phyloP scores from a whole-genome alignment of 2,797 vertebrate species.

The Cyclopterus lumpus region DNA sequence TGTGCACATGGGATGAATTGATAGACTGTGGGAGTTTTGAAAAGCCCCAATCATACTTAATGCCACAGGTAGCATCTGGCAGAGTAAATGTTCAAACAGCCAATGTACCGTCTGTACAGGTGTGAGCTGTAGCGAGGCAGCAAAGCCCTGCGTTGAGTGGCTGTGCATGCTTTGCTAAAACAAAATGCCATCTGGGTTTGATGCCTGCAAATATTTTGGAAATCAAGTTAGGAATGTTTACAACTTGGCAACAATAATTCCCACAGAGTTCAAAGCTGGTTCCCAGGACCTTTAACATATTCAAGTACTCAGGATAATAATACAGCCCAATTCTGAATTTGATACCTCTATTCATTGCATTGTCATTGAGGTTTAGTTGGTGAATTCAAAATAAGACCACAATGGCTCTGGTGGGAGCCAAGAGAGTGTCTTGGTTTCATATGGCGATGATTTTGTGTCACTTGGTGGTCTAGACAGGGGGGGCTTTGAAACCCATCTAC shows the following conservation, averaged over 20 bases:
- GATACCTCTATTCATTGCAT: constrained; percentile 41
- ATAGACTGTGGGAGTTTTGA: no score
- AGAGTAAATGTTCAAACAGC: not conserved
- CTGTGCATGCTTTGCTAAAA: constrained; percentile 4
- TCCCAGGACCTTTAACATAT: constrained; percentile 44
- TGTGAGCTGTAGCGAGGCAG: not conserved
- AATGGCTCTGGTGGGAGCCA: constrained; percentile 21
- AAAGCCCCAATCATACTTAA: no score
- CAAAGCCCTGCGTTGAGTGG: not conserved
- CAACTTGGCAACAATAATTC: constrained; percentile 24
- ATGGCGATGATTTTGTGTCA: constrained; percentile 48
- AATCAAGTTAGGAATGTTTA: constrained; percentile 34
- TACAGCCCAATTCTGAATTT: constrained; percentile 14
- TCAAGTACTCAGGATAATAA: constrained; percentile 39
- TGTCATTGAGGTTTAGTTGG: constrained; percentile 44
- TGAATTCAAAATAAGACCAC: constrained; percentile 50
- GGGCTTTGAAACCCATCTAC: constrained; percentile 45
- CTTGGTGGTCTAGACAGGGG: constrained; percentile 40
- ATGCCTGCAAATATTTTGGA: constrained; percentile 28
- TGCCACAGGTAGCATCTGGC: not conserved
- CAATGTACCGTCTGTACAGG: not conserved
- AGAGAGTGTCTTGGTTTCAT: constrained; percentile 48
- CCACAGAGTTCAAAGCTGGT: constrained; percentile 26
- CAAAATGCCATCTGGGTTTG: constrained; percentile 18
- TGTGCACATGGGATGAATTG: no score